These are phyloP conservation scores for Aphyosemion australe DNA, from an alignment of 2,113 vertebrate species.

Conservation along the genomic window DNA sequence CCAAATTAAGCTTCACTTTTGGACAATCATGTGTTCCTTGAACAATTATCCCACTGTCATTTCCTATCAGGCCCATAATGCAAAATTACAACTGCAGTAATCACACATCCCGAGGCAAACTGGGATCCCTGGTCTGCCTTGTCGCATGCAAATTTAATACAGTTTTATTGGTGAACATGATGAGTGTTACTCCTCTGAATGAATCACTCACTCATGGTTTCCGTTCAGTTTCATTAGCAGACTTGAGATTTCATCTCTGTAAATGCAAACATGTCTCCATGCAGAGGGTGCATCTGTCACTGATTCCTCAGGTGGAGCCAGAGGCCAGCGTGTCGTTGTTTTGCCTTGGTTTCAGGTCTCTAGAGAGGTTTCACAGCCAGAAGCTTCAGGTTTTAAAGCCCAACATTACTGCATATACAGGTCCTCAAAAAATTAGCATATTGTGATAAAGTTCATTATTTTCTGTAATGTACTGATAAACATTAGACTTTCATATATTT, in stretches of 20 bases:
- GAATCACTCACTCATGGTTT: slow-evolving; percentile 20
- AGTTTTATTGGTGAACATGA: slow-evolving; percentile 29
- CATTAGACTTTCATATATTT: too few relatives aligned
- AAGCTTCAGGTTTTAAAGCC: background rate
- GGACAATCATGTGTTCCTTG: slow-evolving; percentile 41
- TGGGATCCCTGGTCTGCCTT: slow-evolving; percentile 21
- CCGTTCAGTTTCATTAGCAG: slow-evolving; percentile 41
- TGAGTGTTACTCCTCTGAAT: slow-evolving; percentile 11
- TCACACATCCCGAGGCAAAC: slow-evolving; percentile 40
- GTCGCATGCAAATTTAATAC: slow-evolving; percentile 42
- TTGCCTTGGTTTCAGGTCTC: slow-evolving; percentile 17
- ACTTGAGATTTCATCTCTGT: slow-evolving; percentile 40
- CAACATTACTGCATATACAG: too few relatives aligned
- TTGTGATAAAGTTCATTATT: too few relatives aligned
- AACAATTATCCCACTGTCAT: slow-evolving; percentile 24
- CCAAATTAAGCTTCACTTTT: slow-evolving; percentile 39
- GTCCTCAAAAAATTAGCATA: too few relatives aligned
- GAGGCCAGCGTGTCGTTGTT: slow-evolving; percentile 14
- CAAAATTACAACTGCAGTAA: slow-evolving; percentile 38
- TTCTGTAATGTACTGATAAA: too few relatives aligned
- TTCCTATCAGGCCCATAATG: slow-evolving; percentile 14
- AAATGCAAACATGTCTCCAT: slow-evolving; percentile 16
- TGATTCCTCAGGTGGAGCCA: slow-evolving; percentile 41
- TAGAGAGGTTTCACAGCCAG: slow-evolving; percentile 2
- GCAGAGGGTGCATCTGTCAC: slow-evolving; percentile 2